These are phyloP conservation scores for Epistrophe grossulariae DNA, from an alignment of 2,888 invertebrate genomes.

Conservation along the genomic window DNA sequence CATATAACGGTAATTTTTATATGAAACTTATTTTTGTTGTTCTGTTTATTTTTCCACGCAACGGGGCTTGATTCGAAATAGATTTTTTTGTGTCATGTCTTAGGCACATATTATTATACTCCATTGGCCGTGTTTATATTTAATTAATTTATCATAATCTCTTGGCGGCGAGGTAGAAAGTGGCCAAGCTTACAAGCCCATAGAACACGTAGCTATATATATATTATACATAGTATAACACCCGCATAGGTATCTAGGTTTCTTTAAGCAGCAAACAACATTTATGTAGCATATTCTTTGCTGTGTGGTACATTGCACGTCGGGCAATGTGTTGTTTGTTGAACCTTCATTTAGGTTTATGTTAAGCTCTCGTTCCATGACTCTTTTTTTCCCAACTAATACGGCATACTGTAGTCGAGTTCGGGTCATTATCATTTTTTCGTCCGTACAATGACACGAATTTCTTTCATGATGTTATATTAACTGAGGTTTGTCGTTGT, in stretches of 20 bases:
- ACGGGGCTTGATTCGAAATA: conserved; percentile 47
- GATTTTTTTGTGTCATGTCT: conserved; percentile 49
- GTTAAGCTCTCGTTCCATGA: conserved; percentile 44
- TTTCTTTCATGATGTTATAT: conserved; percentile 34
- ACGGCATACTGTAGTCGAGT: conserved; percentile 24
- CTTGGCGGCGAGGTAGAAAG: conserved; percentile 23
- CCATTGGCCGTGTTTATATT: conserved; percentile 64
- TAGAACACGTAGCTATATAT: conserved; percentile 34
- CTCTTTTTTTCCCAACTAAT: neutral
- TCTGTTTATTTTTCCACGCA: conserved; percentile 44
- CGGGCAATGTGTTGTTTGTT: conserved; percentile 48
- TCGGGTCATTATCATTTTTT: conserved; percentile 61
- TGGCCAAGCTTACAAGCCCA: conserved; percentile 21
- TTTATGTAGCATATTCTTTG: neutral
- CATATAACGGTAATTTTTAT: conserved; percentile 52
- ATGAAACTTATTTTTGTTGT: conserved; percentile 45
- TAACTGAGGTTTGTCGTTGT: conserved; percentile 23
- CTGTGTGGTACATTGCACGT: conserved; percentile 19
- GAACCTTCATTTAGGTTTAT: conserved; percentile 53
- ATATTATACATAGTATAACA: conserved; percentile 3
- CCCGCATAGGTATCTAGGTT: conserved; percentile 58
- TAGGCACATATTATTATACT: conserved; percentile 50
- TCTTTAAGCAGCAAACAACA: conserved; percentile 10
- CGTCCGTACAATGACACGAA: conserved; percentile 59
- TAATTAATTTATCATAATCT: conserved; percentile 72